Percentiles rank a stretch among this genome's conserved stretches.
phyloP scores from a whole-genome alignment of 92 coral and sea anemone species.

The Siderastrea radians region DNA sequence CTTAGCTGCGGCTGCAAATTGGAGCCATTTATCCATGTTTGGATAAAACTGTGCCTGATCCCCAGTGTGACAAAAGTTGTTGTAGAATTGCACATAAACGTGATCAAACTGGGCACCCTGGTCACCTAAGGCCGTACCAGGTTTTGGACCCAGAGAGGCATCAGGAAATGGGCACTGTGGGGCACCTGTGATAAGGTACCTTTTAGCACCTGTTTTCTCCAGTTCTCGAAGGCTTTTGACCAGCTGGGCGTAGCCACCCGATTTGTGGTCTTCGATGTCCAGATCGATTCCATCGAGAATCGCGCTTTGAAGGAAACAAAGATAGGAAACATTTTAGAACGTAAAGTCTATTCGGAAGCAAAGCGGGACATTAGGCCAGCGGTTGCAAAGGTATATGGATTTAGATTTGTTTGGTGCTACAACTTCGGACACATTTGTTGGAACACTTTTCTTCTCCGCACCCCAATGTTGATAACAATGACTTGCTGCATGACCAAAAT shows the following conservation, averaged over 20 bases:
- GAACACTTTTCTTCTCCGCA: no score
- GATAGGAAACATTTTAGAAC: no score
- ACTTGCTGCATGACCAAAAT: no score
- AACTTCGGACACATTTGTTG: no score
- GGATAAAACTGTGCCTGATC: conserved; percentile 28
- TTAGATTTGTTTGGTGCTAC: no score
- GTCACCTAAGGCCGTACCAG: conserved; percentile 30
- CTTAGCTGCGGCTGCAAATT: conserved; percentile 21
- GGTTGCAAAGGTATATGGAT: no score
- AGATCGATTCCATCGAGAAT: conserved; percentile 55
- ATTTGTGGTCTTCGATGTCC: conserved; percentile 49
- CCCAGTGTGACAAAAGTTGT: conserved; percentile 70
- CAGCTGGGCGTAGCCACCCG: conserved; percentile 38
- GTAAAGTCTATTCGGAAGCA: neutral
- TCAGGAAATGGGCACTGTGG: conserved; percentile 67
- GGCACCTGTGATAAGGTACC: conserved; percentile 53
- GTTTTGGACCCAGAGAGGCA: conserved; percentile 45
- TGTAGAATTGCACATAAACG: conserved; percentile 68
- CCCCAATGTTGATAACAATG: no score
- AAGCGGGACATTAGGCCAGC: no score
- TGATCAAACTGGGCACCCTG: conserved; percentile 47
- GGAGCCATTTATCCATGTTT: conserved; percentile 48
- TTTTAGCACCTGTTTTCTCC: conserved; percentile 36
- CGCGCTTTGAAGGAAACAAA: conserved; percentile 30
- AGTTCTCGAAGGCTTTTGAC: conserved; percentile 49